Base-by-base conservation (phyloP, 2,888 invertebrate species). In the Anthophora plumipes region DNA sequence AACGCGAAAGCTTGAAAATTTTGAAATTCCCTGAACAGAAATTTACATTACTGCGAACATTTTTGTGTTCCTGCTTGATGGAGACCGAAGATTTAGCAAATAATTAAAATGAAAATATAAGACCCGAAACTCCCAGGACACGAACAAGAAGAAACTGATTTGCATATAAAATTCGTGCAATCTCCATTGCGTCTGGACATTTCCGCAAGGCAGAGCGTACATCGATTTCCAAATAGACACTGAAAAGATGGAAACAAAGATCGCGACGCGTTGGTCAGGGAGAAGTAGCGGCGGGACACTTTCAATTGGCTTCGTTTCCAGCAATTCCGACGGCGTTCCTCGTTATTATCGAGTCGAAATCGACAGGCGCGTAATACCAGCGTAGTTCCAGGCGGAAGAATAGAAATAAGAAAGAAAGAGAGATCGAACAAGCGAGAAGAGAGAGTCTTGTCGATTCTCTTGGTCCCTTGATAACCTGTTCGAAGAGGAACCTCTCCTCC, bases 231-330 rank as follows among this genome's bases (percentile, higher is more conserved):
- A 68, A 68, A 68, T 46, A 57, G 31, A n/a, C 55, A 41, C 0
- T 9, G 12, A 31, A 60, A 60, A 46, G 17, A 12, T 9, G n/a
- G 37, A 63, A 72, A 55, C 63, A 71, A 57, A 71, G 48, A 14
- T 67, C n/a, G n/a, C 43, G 9, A 3, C 7, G 22, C 22, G 54
- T 12, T 43, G 64, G 60, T 17, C n/a, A 8, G 41, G 31, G 11
- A 54, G 20, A 7, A 31, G 6, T 12, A 20, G 20, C 39, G 61
- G 25, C 41, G 41, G 46, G 59, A 64, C 68, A 54, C 46, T 46
- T 66, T 78, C 73, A 39, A 81, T 81, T 81, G 80, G 69, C 80
- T 79, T 79, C 79, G 80, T 81, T 70, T 55, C 31, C 70, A 55
- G 61, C 70, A 78, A 60, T 59, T 68, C 63, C 48, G 67, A 20